phyloP scores from a whole-genome alignment of 2,797 vertebrate species.

The Cirrhinus mrigala region DNA sequence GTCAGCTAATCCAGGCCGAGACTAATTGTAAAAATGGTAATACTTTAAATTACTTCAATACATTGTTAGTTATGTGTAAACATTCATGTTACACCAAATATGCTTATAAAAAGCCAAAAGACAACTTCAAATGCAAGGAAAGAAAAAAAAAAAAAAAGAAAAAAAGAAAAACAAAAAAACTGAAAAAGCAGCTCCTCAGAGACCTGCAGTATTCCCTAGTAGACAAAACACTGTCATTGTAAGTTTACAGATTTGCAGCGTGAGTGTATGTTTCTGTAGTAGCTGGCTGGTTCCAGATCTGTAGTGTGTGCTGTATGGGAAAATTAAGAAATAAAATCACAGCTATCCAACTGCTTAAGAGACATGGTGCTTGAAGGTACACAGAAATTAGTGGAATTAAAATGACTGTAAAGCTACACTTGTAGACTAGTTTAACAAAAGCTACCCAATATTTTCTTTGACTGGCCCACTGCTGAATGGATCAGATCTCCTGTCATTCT shows the following conservation, averaged over 20 bases:
- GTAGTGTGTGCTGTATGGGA: neutral
- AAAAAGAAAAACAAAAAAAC: neutral
- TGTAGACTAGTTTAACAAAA: neutral
- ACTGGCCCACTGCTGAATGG: neutral
- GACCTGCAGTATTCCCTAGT: neutral
- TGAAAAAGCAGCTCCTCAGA: neutral
- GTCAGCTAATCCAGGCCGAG: neutral
- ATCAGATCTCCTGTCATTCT: neutral
- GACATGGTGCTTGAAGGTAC: neutral
- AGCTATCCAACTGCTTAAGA: neutral
- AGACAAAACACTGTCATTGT: neutral
- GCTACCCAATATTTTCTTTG: neutral
- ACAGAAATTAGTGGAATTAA: neutral
- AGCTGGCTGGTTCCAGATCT: neutral
- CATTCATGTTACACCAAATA: neutral
- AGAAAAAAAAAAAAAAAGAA: neutral
- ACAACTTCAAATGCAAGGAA: neutral
- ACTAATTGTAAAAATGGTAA: neutral
- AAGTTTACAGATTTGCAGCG: neutral
- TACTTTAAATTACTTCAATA: neutral
- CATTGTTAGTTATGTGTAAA: neutral
- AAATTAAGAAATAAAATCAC: neutral
- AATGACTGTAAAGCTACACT: no score
- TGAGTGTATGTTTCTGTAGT: slow-evolving; percentile 3
- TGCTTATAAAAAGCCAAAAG: neutral